Evolutionary conservation across 2,888 invertebrate species (phyloP).

Genomic region (Luffia ferchaultella): DNA sequence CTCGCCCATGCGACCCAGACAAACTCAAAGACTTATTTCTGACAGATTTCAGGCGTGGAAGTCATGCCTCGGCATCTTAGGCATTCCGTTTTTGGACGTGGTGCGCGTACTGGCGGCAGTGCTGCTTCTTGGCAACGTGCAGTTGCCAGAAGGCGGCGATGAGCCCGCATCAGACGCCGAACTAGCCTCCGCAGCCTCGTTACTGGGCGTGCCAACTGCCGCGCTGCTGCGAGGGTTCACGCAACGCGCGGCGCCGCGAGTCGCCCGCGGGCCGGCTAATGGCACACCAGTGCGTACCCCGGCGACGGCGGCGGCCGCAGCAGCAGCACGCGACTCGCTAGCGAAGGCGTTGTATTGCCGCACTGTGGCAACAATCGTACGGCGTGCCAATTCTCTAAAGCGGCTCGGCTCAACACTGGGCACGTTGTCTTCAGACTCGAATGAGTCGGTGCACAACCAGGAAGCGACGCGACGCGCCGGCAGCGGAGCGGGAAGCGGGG

Average conservation of each 20-base stretch:
- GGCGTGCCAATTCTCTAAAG: constrained; percentile 91
- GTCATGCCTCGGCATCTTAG: constrained; percentile 86
- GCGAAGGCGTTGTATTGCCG: constrained; percentile 94
- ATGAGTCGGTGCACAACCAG: constrained; percentile 90
- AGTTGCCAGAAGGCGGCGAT: constrained; percentile 82
- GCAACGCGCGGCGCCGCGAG: constrained; percentile 79
- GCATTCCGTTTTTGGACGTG: constrained; percentile 94
- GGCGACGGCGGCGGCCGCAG: constrained; percentile 83
- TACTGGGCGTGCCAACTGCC: constrained; percentile 76
- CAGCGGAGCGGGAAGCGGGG: constrained; percentile 65
- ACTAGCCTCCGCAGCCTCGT: constrained; percentile 84
- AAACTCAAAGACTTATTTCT: too few species aligned
- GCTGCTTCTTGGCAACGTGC: constrained; percentile 89
- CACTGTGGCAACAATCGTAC: constrained; percentile 92
- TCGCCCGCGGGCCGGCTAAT: constrained; percentile 75
- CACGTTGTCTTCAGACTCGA: constrained; percentile 90
- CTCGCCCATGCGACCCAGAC: too few species aligned
- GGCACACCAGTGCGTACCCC: constrained; percentile 82
- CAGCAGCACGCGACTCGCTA: constrained; percentile 89
- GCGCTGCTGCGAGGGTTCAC: constrained; percentile 84
- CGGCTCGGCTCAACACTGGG: constrained; percentile 83
- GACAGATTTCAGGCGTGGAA: constrained; percentile 86
- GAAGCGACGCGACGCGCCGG: constrained; percentile 86
- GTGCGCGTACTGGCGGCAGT: constrained; percentile 91
- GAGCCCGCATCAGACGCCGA: constrained; percentile 85